These are phyloP conservation scores for Chrysoperla carnea DNA, from an alignment of 1,140 invertebrate genomes.

Conservation along the genomic window DNA sequence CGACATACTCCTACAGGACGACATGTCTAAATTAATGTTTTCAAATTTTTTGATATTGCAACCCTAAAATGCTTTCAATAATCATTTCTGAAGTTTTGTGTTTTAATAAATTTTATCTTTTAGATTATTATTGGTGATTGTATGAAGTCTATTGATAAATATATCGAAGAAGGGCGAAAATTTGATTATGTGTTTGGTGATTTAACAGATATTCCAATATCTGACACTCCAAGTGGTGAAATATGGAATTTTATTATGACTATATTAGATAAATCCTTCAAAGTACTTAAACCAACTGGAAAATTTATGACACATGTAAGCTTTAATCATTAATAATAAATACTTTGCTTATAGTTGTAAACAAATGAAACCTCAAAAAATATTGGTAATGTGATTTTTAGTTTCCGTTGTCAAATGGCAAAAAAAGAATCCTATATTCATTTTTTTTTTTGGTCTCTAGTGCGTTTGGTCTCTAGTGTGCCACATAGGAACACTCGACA, in stretches of 20 bases:
- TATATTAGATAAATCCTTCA: conserved; percentile 63
- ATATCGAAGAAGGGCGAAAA: conserved; percentile 56
- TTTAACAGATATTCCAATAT: conserved; percentile 84
- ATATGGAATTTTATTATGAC: conserved; percentile 75
- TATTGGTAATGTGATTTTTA: neutral
- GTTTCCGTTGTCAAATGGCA: no score
- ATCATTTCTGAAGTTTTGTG: neutral
- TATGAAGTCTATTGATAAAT: conserved; percentile 60
- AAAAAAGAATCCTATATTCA: no score
- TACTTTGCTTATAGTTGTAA: conserved; percentile 4
- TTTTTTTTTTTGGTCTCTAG: no score
- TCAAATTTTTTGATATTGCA: no score
- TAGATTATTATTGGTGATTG: conserved; percentile 85
- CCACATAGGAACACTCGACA: no score
- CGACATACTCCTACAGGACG: no score
- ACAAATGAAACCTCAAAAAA: neutral
- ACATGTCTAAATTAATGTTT: no score
- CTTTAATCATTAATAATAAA: no score
- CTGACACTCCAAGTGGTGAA: conserved; percentile 51
- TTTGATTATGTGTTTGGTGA: conserved; percentile 90
- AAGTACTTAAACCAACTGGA: conserved; percentile 57
- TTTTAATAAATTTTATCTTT: conserved; percentile 5
- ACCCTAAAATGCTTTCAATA: no score
- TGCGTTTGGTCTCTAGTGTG: no score
- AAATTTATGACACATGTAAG: conserved; percentile 82